Conservation (phyloP, 2,797 vertebrate species). For the Cynodonichthys magdalenae region DNA sequence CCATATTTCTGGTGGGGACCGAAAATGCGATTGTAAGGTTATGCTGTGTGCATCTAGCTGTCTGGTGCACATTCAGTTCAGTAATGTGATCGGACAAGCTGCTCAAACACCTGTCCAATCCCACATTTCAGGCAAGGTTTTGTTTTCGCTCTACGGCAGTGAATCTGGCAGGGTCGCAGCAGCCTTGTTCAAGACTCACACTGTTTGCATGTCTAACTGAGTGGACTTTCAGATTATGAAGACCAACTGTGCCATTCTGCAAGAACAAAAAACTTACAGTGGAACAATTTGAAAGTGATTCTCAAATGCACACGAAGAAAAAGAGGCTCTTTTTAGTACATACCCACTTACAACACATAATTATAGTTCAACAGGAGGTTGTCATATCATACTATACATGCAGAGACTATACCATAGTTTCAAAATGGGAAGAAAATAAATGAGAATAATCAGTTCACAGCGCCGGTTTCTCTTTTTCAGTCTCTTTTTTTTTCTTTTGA, state of each 20-base stretch:
- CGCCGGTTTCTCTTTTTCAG: slow-evolving; percentile 44
- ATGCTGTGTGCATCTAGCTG: slow-evolving; percentile 84
- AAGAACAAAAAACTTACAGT: slow-evolving; percentile 38
- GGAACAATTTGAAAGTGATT: slow-evolving; percentile 49
- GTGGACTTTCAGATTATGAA: slow-evolving; percentile 70
- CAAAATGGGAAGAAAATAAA: slow-evolving; percentile 23
- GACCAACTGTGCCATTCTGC: slow-evolving; percentile 74
- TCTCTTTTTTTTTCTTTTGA: slow-evolving; percentile 65
- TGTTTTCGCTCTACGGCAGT: slow-evolving; percentile 78
- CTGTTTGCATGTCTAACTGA: slow-evolving; percentile 76
- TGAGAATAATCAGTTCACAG: slow-evolving; percentile 39
- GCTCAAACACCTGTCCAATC: slow-evolving; percentile 85
- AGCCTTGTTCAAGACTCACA: slow-evolving; percentile 79
- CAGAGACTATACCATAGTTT: slow-evolving; percentile 41
- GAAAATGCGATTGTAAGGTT: slow-evolving; percentile 87
- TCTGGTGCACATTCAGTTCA: slow-evolving; percentile 80
- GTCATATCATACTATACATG: slow-evolving; percentile 43
- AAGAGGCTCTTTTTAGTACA: slow-evolving; percentile 19
- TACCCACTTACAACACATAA: slow-evolving; percentile 39
- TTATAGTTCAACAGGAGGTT: slow-evolving; percentile 28
- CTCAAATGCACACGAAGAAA: slow-evolving; percentile 29
- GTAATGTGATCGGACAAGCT: slow-evolving; percentile 82
- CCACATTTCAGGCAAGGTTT: slow-evolving; percentile 76
- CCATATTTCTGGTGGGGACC: slow-evolving; percentile 64
- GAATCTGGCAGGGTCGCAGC: slow-evolving; percentile 79